Evolutionary conservation across 2,113 vertebrate species (phyloP), one percentile per base, ranked within the genome.

Genomic region (Triplophysa tibetana): DNA sequence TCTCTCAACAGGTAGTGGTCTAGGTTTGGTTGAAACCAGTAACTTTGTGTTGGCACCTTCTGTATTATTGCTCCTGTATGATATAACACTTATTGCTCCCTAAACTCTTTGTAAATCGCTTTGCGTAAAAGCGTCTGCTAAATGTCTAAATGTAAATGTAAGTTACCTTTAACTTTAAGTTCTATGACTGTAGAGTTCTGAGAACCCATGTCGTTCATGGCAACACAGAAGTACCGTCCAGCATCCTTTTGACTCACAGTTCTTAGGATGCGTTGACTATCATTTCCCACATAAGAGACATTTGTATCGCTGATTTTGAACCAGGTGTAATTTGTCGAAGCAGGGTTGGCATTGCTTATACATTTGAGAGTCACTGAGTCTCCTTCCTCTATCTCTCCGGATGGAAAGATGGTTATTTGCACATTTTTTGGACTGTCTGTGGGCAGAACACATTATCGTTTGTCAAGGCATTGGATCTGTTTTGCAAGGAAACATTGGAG

Each of bases 191-290:
- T 41, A 19, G 72, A 77, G 24, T 70, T 81, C 17, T 76, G 50
- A 23, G 58, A 62, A 14, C 80, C 74, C 8, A 76, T 29, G 5
- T 48, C 56, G 52, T 82, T 77, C 26, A 62, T 21, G 61, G 80
- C 74, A 12, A 1, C 19, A 52, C 80, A 82, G 67, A 69, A 65
- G 58, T 77, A 82, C 16, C 19, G 66, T 21, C 80, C 80, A 33
- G 17, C 52, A 24, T 82, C 48, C 3, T n/a, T 61, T 50, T 23
- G 60, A 45, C 21, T 26, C 11, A 70, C 60, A n/a, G 48, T 19
- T 64, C 0, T 48, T 33, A 82, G n/a, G 26, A 24, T 63, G 58
- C 54, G 29, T 70, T 70, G 41, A 29, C 33, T 11, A 43, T 26
- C 67, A 2, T 6, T 58, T 56, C n/a, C 74, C 9, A 65, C 13